Evolutionary conservation across 2,113 vertebrate species (phyloP), one percentile per base, ranked within the genome.

Genomic region (Siniperca knerii): DNA sequence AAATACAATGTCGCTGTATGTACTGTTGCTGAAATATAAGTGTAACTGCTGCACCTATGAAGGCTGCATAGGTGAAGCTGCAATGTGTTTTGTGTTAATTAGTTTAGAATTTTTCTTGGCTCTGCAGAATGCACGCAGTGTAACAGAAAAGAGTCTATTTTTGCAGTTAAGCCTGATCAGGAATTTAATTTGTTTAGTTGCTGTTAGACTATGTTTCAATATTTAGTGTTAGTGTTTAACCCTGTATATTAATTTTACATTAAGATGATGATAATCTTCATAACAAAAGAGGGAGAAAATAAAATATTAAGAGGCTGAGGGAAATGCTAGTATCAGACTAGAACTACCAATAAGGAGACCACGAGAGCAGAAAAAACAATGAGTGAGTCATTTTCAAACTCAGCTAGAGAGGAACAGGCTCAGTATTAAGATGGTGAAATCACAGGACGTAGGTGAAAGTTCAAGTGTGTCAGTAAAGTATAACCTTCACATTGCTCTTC

Each of bases 51-150:
- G 21, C 54, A 55, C 57, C 52, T 55, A 11, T 68, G 44, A 75
- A 61, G 48, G 68, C 58, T 83, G 72, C 60, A 16, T 69, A 58
- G 74, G 37, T 83, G 58, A 52, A 75, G 54, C 66, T 74, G 42
- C 37, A 67, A 16, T 83, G 65, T 77, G 75, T 77, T 77, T 77
- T 81, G 54, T 90, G 69, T 62, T 72, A 11, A 21, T 70, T 66
- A 46, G 4, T 23, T 71, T 33, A 70, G 77, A 40, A 74, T 57
- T 52, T 75, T 75, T 40, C 21, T 73, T 44, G 48, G 74, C 50
- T 79, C 76, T 77, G 77, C 87, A 84, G 82, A 71, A 67, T 83
- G 79, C 80, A 86, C 75, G 82, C 52, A 66, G n/a, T 64, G n/a
- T 72, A 23, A 60, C 6, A 64, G 3, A 54, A 29, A 48, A 57